Conservation (phyloP, 2,113 vertebrate genomes). For the Tiliqua scincoides region DNA sequence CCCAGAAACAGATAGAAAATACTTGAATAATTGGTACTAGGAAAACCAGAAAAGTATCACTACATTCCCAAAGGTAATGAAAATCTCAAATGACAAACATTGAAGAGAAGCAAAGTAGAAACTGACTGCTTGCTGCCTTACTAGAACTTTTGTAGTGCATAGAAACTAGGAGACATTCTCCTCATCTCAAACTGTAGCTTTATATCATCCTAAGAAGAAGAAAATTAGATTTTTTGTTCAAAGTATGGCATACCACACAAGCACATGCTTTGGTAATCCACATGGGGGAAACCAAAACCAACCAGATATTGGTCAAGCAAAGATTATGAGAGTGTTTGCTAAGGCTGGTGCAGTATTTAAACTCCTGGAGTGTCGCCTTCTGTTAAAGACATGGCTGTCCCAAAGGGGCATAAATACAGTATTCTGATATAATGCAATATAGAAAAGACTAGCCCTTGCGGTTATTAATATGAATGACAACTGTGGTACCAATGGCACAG, state of each 20-base stretch:
- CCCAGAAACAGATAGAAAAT: slow-evolving; percentile 40
- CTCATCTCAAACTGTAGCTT: slow-evolving; percentile 30
- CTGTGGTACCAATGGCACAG: slow-evolving; percentile 36
- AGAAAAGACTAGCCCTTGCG: slow-evolving; percentile 58
- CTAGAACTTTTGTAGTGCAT: fast-evolving
- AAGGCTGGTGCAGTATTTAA: slow-evolving; percentile 37
- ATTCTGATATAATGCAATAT: slow-evolving; percentile 28
- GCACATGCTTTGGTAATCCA: slow-evolving; percentile 45
- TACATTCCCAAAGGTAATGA: slow-evolving; percentile 13
- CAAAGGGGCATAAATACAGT: slow-evolving; percentile 37
- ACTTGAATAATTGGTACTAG: slow-evolving; percentile 33
- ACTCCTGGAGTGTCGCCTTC: slow-evolving; percentile 43
- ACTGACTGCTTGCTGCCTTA: slow-evolving; percentile 25
- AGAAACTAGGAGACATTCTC: background rate
- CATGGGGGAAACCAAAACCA: slow-evolving; percentile 25
- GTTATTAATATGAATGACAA: slow-evolving; percentile 24
- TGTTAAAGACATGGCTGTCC: slow-evolving; percentile 47
- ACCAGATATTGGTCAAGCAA: slow-evolving; percentile 52
- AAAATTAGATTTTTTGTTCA: slow-evolving; percentile 22
- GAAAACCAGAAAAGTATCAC: slow-evolving; percentile 42
- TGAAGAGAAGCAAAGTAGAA: too few species aligned
- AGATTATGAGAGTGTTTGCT: slow-evolving; percentile 23
- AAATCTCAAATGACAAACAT: slow-evolving; percentile 10
- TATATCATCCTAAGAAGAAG: slow-evolving; percentile 38
- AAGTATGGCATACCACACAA: slow-evolving; percentile 18